Conservation (phyloP, 1,140 invertebrate species). For the Philaenus spumarius region DNA sequence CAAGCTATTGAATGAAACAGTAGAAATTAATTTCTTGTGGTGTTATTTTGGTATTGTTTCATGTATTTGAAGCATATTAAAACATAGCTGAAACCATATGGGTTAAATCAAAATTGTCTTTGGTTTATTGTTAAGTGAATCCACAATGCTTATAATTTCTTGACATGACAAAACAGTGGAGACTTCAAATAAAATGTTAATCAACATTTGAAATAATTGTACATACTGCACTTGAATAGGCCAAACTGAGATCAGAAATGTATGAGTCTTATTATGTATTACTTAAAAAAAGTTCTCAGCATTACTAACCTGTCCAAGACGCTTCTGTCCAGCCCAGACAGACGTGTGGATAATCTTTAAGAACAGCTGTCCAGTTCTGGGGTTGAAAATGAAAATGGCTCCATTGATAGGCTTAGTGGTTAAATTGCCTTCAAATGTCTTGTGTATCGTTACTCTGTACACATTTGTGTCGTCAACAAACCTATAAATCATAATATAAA, state of each 20-base stretch:
- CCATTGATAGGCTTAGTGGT: constrained; percentile 99
- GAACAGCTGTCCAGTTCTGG: constrained; percentile 96
- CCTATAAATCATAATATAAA: constrained; percentile 41
- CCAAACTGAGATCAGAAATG: neutral
- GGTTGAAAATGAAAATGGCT: constrained; percentile 99
- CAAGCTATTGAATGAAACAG: constrained; percentile 36
- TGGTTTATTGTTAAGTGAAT: too few species aligned
- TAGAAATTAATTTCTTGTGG: too few species aligned
- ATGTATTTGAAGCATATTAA: too few species aligned
- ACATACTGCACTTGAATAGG: constrained; percentile 2
- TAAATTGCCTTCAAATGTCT: constrained; percentile 99
- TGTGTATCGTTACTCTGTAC: constrained; percentile 99
- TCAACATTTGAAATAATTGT: too few species aligned
- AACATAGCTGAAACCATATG: too few species aligned
- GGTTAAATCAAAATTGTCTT: too few species aligned
- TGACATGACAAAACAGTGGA: too few species aligned
- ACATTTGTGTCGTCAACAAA: constrained; percentile 99
- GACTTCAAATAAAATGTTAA: too few species aligned
- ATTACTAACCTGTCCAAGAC: constrained; percentile 61
- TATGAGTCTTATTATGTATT: too few species aligned
- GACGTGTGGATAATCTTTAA: constrained; percentile 99
- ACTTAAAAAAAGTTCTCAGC: neutral
- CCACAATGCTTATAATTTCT: too few species aligned
- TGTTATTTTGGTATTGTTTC: too few species aligned
- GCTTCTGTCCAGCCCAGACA: constrained; percentile 97